A percentile compares a stretch with the other conserved stretches of the same genome.
phyloP scores from a whole-genome alignment of 2,888 invertebrate species.

The Anthophora plumipes region DNA sequence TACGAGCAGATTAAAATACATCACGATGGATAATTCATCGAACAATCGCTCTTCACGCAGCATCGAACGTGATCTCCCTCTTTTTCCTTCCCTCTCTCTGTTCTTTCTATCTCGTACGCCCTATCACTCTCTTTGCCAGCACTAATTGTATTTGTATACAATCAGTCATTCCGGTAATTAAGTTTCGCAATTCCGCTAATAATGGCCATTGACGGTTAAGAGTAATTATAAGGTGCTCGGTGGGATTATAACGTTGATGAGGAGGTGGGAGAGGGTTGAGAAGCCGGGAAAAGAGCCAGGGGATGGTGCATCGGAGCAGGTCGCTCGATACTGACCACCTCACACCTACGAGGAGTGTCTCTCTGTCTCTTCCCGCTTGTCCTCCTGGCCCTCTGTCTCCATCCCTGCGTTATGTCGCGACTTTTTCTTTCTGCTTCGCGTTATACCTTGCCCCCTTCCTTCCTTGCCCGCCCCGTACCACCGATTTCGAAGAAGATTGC shows the following conservation, averaged over 20 bases:
- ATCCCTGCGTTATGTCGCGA: neutral
- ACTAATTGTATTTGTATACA: constrained; percentile 31
- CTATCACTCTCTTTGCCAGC: too few relatives aligned
- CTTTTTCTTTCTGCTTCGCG: neutral
- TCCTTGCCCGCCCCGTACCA: neutral
- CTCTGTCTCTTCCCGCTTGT: constrained; percentile 26
- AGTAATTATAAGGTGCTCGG: constrained; percentile 60
- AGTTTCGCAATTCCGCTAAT: constrained; percentile 41
- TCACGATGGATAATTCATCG: neutral
- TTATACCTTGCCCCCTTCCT: neutral
- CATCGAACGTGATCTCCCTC: neutral
- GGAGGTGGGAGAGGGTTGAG: constrained; percentile 42
- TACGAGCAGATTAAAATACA: neutral
- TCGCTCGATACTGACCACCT: constrained; percentile 72
- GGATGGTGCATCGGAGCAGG: constrained; percentile 60
- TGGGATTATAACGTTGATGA: constrained; percentile 40
- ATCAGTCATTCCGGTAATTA: constrained; percentile 34
- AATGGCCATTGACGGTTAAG: constrained; percentile 51
- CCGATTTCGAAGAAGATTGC: constrained; percentile 11
- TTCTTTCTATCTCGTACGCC: too few relatives aligned
- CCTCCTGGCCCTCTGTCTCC: constrained; percentile 3
- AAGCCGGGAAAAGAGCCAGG: constrained; percentile 50
- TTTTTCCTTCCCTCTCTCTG: neutral
- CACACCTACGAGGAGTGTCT: constrained; percentile 59
- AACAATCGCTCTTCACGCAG: neutral